Conservation (phyloP, 2,113 vertebrate genomes). For the Cranoglanis bouderius region DNA sequence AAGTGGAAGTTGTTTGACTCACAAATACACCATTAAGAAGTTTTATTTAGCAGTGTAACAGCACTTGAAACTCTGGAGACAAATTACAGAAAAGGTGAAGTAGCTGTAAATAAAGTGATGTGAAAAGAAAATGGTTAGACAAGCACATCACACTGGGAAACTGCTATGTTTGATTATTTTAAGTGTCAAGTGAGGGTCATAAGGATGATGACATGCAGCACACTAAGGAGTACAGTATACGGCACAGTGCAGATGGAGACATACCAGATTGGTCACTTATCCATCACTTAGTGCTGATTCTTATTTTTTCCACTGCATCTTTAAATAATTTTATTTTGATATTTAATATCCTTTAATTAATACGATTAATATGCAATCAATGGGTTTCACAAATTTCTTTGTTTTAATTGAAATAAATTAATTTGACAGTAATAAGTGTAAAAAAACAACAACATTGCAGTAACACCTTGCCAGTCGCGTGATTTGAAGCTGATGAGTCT, state of each 20-base stretch:
- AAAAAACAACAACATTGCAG: not conserved
- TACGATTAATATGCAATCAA: not conserved
- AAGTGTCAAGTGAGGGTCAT: not conserved
- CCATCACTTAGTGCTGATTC: no score
- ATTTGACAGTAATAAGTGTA: not conserved
- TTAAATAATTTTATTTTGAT: no score
- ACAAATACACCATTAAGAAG: not conserved
- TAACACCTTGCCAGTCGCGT: not conserved
- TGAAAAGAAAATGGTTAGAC: not conserved
- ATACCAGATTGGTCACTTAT: no score
- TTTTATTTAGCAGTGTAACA: not conserved
- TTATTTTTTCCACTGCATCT: no score
- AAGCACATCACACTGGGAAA: not conserved
- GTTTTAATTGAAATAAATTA: not conserved
- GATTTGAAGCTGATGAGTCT: not conserved
- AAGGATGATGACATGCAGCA: not conserved
- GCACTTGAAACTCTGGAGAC: not conserved
- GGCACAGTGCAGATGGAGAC: no score
- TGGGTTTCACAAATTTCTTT: not conserved
- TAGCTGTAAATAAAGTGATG: not conserved
- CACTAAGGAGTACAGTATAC: not conserved
- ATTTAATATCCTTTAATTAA: no score
- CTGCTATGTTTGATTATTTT: not conserved
- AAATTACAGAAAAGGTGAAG: not conserved
- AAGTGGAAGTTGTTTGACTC: not conserved